Conservation (phyloP, 2,113 vertebrate species). For the Carettochelys insculpta region DNA sequence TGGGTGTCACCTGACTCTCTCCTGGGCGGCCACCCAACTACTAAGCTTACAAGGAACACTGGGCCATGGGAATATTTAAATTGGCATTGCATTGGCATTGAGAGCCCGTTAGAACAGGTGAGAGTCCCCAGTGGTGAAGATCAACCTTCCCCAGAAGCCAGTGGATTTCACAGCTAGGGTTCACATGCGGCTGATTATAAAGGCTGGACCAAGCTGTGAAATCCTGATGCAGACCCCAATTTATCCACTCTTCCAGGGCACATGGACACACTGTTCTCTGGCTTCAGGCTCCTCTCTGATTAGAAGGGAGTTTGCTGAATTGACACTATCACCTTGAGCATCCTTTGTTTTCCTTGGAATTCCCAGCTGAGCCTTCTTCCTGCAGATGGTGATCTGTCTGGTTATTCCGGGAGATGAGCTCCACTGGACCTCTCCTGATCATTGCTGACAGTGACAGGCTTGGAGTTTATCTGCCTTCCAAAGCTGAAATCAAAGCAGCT, state of each 20-base stretch:
- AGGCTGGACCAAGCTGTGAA: neutral
- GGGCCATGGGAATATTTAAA: neutral
- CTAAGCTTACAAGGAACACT: no score
- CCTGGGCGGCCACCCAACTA: no score
- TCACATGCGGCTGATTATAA: no score
- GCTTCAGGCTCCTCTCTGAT: neutral
- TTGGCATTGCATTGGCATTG: neutral
- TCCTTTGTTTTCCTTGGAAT: neutral
- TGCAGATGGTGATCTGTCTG: neutral
- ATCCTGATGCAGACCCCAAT: neutral
- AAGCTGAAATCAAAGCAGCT: neutral
- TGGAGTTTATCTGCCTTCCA: neutral
- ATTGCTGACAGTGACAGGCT: neutral
- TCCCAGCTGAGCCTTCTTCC: rapidly evolving
- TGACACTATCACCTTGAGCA: neutral
- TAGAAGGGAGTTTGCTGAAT: rapidly evolving
- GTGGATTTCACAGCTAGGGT: neutral
- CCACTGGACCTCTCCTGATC: neutral
- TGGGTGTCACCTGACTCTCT: no score
- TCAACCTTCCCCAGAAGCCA: neutral
- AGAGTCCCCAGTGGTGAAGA: neutral
- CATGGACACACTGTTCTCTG: neutral
- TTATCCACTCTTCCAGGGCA: neutral
- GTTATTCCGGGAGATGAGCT: neutral
- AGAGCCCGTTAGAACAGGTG: neutral